Percentiles rank a stretch among this genome's conserved stretches.
Conservation (phyloP, 2,113 vertebrate genomes). For the Cyphomyrus discorhynchus region DNA sequence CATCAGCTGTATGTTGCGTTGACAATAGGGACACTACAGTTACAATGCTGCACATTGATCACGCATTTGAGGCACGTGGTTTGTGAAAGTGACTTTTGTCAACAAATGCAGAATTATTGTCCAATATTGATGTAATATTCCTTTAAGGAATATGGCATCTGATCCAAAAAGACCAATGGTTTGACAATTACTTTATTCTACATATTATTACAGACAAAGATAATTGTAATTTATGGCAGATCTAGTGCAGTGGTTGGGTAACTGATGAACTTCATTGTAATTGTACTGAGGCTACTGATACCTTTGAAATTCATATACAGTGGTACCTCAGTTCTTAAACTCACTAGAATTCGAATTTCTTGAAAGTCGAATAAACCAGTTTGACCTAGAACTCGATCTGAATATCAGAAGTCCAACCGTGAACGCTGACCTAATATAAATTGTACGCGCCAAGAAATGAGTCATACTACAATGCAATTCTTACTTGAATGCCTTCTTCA, state of each 20-base stretch:
- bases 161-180: constrained; percentile 4
- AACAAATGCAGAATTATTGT: background rate
- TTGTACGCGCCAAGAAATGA: too few species aligned
- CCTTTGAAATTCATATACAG: background rate
- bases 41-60: background rate
- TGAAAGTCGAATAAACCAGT: too few species aligned
- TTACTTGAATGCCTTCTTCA: too few species aligned
- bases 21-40: background rate
- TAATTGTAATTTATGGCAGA: background rate
- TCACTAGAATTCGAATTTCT: too few species aligned
- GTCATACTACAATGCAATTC: too few species aligned
- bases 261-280: background rate
- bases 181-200: background rate
- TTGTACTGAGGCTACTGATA: background rate
- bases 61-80: constrained; percentile 4
- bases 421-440: too few species aligned
- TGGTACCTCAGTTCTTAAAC: too few species aligned
- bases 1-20: background rate
- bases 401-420: too few species aligned
- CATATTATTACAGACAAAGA: background rate
- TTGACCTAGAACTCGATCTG: too few species aligned
- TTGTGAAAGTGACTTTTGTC: background rate
- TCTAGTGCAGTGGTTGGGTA: background rate
- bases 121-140: background rate
- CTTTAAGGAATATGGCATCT: constrained; percentile 44